phyloP scores from a whole-genome alignment of 2,888 invertebrate species.

The Helobdella robusta region DNA sequence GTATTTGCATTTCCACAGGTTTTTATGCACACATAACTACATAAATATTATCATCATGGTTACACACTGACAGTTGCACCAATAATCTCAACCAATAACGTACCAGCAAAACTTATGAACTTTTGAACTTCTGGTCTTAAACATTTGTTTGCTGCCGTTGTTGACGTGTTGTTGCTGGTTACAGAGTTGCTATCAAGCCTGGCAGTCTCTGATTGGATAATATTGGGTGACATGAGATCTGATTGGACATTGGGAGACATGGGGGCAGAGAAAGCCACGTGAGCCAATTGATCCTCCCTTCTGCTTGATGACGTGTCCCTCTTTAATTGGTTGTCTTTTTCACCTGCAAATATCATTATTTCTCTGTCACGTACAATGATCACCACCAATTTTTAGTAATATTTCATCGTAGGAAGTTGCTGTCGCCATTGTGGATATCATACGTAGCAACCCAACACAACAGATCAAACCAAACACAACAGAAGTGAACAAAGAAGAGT shows the following conservation, averaged over 20 bases:
- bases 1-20: too few species aligned
- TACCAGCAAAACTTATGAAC: conserved; percentile 70
- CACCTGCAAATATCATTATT: too few species aligned
- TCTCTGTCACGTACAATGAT: too few species aligned
- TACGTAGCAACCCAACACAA: too few species aligned
- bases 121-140: conserved; percentile 60
- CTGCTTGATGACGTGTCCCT: conserved; percentile 40
- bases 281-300: conserved; percentile 52
- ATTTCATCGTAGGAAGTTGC: too few species aligned
- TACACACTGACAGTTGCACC: neutral
- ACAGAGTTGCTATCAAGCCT: neutral
- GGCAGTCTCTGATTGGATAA: too few species aligned
- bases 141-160: too few species aligned
- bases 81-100: conserved; percentile 19
- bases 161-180: neutral
- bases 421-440: too few species aligned
- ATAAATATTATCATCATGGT: neutral
- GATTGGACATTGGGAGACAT: conserved; percentile 40
- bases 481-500: too few species aligned
- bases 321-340: too few species aligned
- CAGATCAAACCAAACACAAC: too few species aligned
- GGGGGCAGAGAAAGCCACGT: conserved; percentile 45
- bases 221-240: neutral
- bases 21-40: neutral
- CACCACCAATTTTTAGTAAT: too few species aligned